A percentile compares a stretch with the other conserved stretches of the same genome.
Evolutionary conservation across 2,888 invertebrate species (phyloP).

Genomic region (Esperia sulphurella): DNA sequence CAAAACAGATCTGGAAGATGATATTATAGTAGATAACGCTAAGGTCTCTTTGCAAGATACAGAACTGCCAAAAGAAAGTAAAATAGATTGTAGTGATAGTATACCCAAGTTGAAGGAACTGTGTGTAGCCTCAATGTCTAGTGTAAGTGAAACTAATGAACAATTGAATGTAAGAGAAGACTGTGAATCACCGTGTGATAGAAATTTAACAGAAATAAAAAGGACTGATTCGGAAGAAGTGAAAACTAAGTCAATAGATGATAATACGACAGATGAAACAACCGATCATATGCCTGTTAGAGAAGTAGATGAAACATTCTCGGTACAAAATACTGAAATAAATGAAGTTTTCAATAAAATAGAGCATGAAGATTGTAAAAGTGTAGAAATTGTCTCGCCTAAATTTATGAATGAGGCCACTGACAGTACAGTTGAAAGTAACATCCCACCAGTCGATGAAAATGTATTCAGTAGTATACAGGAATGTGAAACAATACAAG

Average conservation of each 20-base stretch:
- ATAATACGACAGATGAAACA: conserved; percentile 38
- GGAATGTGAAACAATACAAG: not conserved
- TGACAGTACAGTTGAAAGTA: conserved; percentile 3
- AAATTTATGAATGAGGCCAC: conserved; percentile 19
- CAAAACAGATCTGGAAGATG: conserved; percentile 18
- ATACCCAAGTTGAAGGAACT: conserved; percentile 64
- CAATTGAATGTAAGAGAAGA: conserved; percentile 62
- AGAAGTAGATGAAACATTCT: conserved; percentile 34
- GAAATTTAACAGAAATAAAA: conserved; percentile 47
- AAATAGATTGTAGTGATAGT: conserved; percentile 55
- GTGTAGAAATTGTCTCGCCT: conserved; percentile 35
- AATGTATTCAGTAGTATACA: not conserved
- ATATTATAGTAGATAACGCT: conserved; percentile 31
- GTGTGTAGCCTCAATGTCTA: conserved; percentile 63
- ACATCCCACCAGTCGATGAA: not conserved
- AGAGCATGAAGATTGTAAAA: conserved; percentile 13
- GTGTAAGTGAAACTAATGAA: conserved; percentile 59
- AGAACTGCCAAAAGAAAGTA: conserved; percentile 60
- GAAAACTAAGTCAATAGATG: conserved; percentile 72
- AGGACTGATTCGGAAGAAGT: conserved; percentile 55
- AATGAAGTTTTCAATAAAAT: conserved; percentile 3
- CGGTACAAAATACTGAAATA: conserved; percentile 10
- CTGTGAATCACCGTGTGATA: conserved; percentile 69
- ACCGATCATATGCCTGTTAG: conserved; percentile 25
- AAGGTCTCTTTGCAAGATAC: conserved; percentile 16